Conservation (phyloP, 2,797 vertebrate species). For the Tapera naevia region DNA sequence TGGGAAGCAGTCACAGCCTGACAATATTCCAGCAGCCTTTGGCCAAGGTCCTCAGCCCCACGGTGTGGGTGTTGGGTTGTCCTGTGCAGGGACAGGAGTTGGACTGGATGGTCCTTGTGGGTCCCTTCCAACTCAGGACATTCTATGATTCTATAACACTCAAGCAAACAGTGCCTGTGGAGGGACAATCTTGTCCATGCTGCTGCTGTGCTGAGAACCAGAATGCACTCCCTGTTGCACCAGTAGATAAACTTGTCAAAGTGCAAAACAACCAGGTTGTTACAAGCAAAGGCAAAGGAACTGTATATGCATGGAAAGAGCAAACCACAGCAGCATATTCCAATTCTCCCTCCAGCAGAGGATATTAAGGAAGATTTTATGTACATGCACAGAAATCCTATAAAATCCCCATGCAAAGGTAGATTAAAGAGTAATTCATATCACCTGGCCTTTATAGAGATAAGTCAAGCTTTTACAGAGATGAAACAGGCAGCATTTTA, state of each 20-base stretch:
- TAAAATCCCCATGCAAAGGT: neutral
- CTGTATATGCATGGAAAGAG: neutral
- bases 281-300: neutral
- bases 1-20: too few relatives aligned
- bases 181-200: neutral
- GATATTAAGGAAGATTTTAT: neutral
- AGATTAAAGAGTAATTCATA: neutral
- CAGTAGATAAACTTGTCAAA: neutral
- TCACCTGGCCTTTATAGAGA: neutral
- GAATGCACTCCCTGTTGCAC: neutral
- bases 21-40: too few relatives aligned
- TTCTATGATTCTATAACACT: too few relatives aligned
- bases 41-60: too few relatives aligned
- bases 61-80: too few relatives aligned
- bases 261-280: neutral
- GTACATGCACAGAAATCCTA: neutral
- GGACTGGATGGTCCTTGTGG: too few relatives aligned
- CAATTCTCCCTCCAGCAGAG: neutral
- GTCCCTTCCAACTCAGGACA: too few relatives aligned
- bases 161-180: neutral
- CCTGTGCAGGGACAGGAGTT: too few relatives aligned
- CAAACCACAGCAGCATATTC: neutral
- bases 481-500: neutral
- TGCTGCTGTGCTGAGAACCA: neutral
- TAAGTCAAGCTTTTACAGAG: neutral